phyloP scores from a whole-genome alignment of 1,140 invertebrate genomes.

The Heliconius himera region DNA sequence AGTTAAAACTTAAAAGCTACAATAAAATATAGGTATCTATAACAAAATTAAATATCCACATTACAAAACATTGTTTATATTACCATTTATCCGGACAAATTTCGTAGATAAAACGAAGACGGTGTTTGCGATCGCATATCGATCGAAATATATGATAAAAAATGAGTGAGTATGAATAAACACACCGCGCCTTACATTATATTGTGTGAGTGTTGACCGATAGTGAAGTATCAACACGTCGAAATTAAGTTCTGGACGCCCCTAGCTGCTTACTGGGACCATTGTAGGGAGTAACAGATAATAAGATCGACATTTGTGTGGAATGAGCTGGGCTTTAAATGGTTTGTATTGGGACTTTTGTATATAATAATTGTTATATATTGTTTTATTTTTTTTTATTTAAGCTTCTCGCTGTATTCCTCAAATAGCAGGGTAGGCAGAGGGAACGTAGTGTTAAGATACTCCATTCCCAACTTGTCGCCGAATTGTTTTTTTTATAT shows the following conservation, averaged over 20 bases:
- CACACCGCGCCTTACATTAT: constrained; percentile 57
- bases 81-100: constrained; percentile 33
- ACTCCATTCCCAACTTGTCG: too few relatives aligned
- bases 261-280: constrained; percentile 19
- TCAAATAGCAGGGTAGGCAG: not conserved
- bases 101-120: constrained; percentile 42
- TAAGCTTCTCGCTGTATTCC: too few relatives aligned
- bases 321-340: not conserved
- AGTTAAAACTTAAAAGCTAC: too few relatives aligned
- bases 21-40: not conserved
- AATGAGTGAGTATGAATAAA: constrained; percentile 50
- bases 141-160: constrained; percentile 63
- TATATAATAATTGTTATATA: not conserved
- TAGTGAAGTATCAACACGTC: constrained; percentile 43
- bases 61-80: constrained; percentile 37
- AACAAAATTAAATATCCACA: constrained; percentile 17
- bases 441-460: not conserved
- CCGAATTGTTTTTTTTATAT: too few relatives aligned
- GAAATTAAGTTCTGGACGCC: constrained; percentile 39
- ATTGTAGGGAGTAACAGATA: not conserved
- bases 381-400: not conserved
- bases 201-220: constrained; percentile 61
- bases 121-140: constrained; percentile 43
- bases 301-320: not conserved
- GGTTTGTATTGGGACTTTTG: not conserved